Conservation (phyloP, 1,140 invertebrate genomes). For the Heliconius hermathena region DNA sequence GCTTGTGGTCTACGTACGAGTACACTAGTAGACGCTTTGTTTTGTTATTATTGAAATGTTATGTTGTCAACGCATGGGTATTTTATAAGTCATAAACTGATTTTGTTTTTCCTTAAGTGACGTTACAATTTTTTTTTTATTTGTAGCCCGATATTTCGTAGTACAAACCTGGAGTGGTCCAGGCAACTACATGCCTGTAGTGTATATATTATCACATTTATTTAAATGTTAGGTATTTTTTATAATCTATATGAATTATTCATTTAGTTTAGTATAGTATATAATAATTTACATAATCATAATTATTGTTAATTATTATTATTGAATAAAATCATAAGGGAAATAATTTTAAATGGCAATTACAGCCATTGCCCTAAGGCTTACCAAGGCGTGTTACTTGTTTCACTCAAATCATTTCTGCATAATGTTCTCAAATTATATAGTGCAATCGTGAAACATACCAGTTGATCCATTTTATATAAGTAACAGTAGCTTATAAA, state of each 20-base stretch:
- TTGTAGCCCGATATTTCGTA: no score
- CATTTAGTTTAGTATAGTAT: neutral
- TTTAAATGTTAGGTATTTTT: no score
- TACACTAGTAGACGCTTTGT: neutral
- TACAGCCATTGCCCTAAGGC: neutral
- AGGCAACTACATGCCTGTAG: no score
- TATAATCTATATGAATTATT: no score
- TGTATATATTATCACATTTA: no score
- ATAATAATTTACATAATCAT: neutral
- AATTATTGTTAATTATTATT: neutral
- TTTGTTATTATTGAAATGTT: neutral
- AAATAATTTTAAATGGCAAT: neutral
- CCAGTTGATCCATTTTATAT: neutral
- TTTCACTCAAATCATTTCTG: slow-evolving; percentile 20
- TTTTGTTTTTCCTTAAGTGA: neutral
- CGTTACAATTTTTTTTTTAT: no score
- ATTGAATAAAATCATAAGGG: neutral
- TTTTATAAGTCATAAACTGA: neutral
- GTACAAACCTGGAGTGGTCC: no score
- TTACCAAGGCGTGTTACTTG: neutral
- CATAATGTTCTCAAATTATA: slow-evolving; percentile 34
- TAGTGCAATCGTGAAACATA: slow-evolving; percentile 16
- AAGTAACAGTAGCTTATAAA: slow-evolving; percentile 8
- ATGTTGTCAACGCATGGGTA: neutral
- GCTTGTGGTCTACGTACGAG: neutral